phyloP scores from a whole-genome alignment of 2,797 vertebrate genomes.

The Onychomys torridus region DNA sequence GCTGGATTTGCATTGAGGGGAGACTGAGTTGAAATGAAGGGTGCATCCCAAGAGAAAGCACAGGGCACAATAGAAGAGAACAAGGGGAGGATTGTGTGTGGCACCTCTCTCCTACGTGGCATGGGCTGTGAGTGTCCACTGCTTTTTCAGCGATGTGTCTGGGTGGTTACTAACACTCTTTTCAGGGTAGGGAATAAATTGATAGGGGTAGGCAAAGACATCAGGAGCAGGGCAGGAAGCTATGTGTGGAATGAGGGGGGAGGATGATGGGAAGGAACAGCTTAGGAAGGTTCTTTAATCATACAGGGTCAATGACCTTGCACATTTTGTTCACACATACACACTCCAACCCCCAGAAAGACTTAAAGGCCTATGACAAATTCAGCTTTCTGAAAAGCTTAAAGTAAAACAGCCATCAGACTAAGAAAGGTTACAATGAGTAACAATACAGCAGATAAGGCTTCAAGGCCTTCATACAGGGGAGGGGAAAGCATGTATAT shows the following conservation, averaged over 20 bases:
- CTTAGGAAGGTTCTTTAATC: slow-evolving; percentile 77
- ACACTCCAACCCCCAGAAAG: slow-evolving; percentile 48
- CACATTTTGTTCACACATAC: slow-evolving; percentile 60
- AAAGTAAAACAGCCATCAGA: slow-evolving; percentile 7
- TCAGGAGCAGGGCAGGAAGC: slow-evolving; percentile 75
- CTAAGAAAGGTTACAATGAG: neutral
- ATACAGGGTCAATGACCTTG: slow-evolving; percentile 74
- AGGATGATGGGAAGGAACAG: slow-evolving; percentile 63
- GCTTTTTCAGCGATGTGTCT: slow-evolving; percentile 70
- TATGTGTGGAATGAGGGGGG: slow-evolving; percentile 85
- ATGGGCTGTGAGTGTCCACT: slow-evolving; percentile 42
- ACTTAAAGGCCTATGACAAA: slow-evolving; percentile 39
- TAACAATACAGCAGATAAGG: neutral
- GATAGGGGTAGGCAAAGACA: slow-evolving; percentile 57
- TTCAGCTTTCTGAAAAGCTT: slow-evolving; percentile 42
- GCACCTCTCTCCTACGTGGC: neutral
- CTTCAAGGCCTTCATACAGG: neutral
- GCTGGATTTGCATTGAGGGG: slow-evolving; percentile 79
- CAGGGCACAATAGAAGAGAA: slow-evolving; percentile 69
- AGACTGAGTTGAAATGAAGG: slow-evolving; percentile 79
- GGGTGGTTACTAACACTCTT: slow-evolving; percentile 66
- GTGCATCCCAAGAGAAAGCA: slow-evolving; percentile 75
- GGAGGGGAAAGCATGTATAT: neutral
- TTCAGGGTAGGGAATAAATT: slow-evolving; percentile 80
- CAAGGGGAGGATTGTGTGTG: slow-evolving; percentile 81